phyloP scores from a whole-genome alignment of 2,797 vertebrate species.

The Meda fulgida region DNA sequence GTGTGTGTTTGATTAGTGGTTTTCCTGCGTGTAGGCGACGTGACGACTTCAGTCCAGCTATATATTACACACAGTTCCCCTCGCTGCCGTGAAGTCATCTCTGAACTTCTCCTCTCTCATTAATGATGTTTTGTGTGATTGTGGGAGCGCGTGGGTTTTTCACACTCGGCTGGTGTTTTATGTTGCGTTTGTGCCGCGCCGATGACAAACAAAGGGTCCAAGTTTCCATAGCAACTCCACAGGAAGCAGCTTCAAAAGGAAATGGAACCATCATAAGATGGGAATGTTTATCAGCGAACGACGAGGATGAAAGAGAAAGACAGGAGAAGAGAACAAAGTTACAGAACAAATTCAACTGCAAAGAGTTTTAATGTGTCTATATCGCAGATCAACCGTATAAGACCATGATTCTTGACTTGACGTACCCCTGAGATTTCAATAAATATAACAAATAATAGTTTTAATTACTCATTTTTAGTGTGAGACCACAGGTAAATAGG shows the following conservation, averaged over 20 bases:
- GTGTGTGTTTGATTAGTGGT: slow-evolving; percentile 1
- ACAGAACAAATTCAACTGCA: neutral
- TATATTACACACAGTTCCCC: slow-evolving; percentile 74
- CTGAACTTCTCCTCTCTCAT: slow-evolving; percentile 64
- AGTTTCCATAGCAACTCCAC: slow-evolving; percentile 82
- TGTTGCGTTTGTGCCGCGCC: slow-evolving; percentile 9
- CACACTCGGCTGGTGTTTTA: slow-evolving; percentile 35
- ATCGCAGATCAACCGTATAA: neutral
- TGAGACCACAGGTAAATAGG: too few species aligned
- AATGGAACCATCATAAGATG: slow-evolving; percentile 65
- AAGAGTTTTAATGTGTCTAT: neutral
- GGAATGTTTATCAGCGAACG: slow-evolving; percentile 65
- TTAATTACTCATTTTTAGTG: neutral
- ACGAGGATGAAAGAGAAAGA: slow-evolving; percentile 28
- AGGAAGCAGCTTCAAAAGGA: slow-evolving; percentile 64
- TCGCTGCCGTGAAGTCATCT: slow-evolving; percentile 62
- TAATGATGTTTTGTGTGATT: slow-evolving; percentile 67
- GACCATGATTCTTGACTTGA: neutral
- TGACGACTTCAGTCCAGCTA: slow-evolving; percentile 58
- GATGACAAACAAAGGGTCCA: slow-evolving; percentile 72
- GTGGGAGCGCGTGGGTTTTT: slow-evolving; percentile 59
- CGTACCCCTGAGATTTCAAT: neutral
- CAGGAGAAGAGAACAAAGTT: neutral
- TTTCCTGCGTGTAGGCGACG: slow-evolving; percentile 29
- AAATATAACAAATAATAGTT: neutral